Evolutionary conservation across 2,888 invertebrate species (phyloP).

Genomic region (Cistogaster globosa): DNA sequence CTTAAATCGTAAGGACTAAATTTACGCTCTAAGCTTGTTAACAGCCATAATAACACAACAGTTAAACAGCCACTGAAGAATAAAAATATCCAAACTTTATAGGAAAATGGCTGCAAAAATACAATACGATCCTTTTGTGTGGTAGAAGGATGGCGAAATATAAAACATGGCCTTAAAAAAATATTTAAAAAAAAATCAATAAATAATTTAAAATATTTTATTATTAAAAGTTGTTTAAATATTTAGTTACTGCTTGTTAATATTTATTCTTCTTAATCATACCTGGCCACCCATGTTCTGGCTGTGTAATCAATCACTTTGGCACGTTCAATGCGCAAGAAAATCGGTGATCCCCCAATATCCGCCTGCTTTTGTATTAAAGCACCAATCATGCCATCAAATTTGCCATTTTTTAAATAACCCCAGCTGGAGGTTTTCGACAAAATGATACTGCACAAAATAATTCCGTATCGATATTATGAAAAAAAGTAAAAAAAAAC

Average conservation of each 20-base stretch:
- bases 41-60: conserved; percentile 76
- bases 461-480: conserved; percentile 30
- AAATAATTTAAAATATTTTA: neutral
- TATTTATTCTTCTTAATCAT: conserved; percentile 60
- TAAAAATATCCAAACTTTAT: conserved; percentile 85
- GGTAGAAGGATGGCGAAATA: conserved; percentile 87
- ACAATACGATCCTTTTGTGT: conserved; percentile 85
- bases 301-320: conserved; percentile 85
- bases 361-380: conserved; percentile 85
- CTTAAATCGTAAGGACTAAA: conserved; percentile 68
- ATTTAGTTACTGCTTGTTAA: neutral
- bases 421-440: conserved; percentile 86
- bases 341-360: conserved; percentile 87
- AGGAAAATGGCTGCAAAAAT: conserved; percentile 86
- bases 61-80: conserved; percentile 81
- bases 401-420: conserved; percentile 85
- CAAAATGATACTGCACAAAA: conserved; percentile 76
- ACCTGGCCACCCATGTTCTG: conserved; percentile 87
- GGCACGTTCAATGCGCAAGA: conserved; percentile 86
- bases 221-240: neutral
- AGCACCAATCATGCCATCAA: conserved; percentile 87
- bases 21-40: conserved; percentile 76
- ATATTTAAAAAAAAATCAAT: neutral
- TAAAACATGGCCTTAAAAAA: conserved; percentile 85
- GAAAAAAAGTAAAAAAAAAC: neutral